phyloP scores from a whole-genome alignment of 2,888 invertebrate species.

The Drosophila cognata region DNA sequence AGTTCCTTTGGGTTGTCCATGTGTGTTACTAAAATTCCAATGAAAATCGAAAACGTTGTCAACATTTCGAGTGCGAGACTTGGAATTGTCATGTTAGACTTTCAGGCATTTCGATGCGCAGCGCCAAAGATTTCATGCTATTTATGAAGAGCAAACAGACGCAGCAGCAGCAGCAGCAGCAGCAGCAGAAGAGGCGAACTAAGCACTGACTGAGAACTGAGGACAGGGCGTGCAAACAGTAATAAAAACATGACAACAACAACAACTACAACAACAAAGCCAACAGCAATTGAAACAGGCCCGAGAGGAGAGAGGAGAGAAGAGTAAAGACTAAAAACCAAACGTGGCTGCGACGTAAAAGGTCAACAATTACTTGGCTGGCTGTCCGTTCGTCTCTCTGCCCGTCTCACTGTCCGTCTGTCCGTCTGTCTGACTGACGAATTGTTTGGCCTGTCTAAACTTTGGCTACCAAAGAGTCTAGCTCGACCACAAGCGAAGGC shows the following conservation, averaged over 20 bases:
- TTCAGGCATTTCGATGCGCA: slow-evolving; percentile 76
- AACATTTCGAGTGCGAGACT: slow-evolving; percentile 60
- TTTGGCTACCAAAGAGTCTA: slow-evolving; percentile 81
- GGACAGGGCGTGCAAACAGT: slow-evolving; percentile 75
- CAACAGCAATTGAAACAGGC: slow-evolving; percentile 55
- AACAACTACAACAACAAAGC: slow-evolving; percentile 36
- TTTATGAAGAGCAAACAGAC: slow-evolving; percentile 77
- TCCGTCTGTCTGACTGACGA: slow-evolving; percentile 67
- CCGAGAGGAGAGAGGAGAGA: slow-evolving; percentile 30
- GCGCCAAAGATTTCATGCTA: slow-evolving; percentile 78
- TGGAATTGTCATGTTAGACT: slow-evolving; percentile 76
- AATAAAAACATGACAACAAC: slow-evolving; percentile 74
- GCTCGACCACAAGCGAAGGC: slow-evolving; percentile 66
- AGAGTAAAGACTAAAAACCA: slow-evolving; percentile 48
- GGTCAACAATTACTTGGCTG: slow-evolving; percentile 80
- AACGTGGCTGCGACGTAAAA: slow-evolving; percentile 75
- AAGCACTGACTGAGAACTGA: slow-evolving; percentile 25
- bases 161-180: slow-evolving; percentile 1
- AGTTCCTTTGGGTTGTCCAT: slow-evolving; percentile 17
- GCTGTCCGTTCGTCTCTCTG: slow-evolving; percentile 12
- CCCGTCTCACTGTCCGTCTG: slow-evolving; percentile 26
- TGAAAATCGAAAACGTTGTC: slow-evolving; percentile 72
- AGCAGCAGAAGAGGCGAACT: slow-evolving; percentile 1
- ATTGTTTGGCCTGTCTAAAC: slow-evolving; percentile 80
- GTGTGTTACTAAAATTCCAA: slow-evolving; percentile 64